Percentiles rank a stretch among this genome's conserved stretches.
These are phyloP conservation scores for Scaeva pyrastri DNA, from an alignment of 2,888 invertebrate species.

Conservation along the genomic window DNA sequence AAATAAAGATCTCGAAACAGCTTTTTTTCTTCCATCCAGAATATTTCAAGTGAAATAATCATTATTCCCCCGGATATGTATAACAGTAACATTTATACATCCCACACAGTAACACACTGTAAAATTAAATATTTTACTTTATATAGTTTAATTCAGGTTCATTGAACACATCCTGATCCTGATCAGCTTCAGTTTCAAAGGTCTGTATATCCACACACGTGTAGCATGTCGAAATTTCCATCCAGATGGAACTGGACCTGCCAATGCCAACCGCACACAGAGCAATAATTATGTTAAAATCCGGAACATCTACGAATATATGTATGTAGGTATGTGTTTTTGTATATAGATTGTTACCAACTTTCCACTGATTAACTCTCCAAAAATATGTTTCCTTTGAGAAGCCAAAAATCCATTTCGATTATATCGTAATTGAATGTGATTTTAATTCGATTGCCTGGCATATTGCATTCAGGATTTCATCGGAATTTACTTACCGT, in stretches of 20 bases:
- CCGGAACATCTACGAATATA: neutral
- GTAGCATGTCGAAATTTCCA: neutral
- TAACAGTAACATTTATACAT: too few relatives aligned
- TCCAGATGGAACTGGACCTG: neutral
- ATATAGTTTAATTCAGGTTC: constrained; percentile 36
- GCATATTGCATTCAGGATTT: constrained; percentile 8
- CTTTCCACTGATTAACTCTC: constrained; percentile 43
- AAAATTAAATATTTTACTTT: constrained; percentile 7
- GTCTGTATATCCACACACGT: neutral
- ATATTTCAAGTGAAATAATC: too few relatives aligned
- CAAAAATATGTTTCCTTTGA: constrained; percentile 16
- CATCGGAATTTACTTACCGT: neutral
- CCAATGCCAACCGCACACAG: constrained; percentile 40
- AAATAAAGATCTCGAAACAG: too few relatives aligned
- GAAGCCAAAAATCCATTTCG: constrained; percentile 2
- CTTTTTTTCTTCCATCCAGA: too few relatives aligned
- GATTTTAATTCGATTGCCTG: constrained; percentile 23
- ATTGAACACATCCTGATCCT: constrained; percentile 22
- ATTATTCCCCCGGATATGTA: too few relatives aligned
- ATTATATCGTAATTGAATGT: constrained; percentile 40
- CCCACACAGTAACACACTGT: too few relatives aligned
- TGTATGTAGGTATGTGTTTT: too few relatives aligned
- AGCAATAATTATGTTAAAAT: constrained; percentile 1
- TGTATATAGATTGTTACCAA: too few relatives aligned
- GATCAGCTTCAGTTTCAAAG: neutral